phyloP scores from a whole-genome alignment of 2,888 invertebrate species.

The Nudaria mundana region DNA sequence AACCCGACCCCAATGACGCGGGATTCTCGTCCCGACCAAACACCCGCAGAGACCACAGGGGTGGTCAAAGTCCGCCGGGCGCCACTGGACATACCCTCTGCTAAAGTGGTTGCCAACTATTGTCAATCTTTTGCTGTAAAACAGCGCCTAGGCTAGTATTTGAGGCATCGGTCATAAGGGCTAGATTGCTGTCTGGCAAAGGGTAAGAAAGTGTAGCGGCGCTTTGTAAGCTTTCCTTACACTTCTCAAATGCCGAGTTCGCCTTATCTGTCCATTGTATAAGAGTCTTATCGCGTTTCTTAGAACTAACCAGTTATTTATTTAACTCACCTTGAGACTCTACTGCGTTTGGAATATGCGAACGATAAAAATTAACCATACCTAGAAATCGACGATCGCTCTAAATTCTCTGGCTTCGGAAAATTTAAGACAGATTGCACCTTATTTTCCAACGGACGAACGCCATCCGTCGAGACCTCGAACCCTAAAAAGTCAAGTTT shows the following conservation, averaged over 20 bases:
- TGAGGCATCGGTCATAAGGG: conserved; percentile 9
- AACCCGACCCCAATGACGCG: too few relatives aligned
- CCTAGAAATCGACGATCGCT: neutral
- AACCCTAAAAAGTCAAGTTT: conserved; percentile 7
- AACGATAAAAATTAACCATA: neutral
- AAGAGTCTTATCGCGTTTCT: conserved; percentile 7
- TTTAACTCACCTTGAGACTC: conserved; percentile 2
- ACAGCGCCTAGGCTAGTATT: conserved; percentile 1
- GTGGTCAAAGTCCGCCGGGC: too few relatives aligned
- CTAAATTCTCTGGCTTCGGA: too few relatives aligned
- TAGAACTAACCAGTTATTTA: conserved; percentile 1
- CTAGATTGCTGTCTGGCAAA: neutral
- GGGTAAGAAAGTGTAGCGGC: conserved; percentile 5
- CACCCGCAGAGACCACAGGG: too few relatives aligned
- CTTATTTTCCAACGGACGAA: too few relatives aligned
- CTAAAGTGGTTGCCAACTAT: neutral
- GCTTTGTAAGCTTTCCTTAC: conserved; percentile 2
- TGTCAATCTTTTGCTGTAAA: neutral
- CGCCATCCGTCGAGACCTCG: neutral
- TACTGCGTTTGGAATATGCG: conserved; percentile 3
- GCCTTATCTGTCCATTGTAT: conserved; percentile 3
- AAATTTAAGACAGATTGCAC: too few relatives aligned
- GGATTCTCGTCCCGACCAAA: too few relatives aligned
- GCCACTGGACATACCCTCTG: too few relatives aligned
- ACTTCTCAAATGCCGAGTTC: conserved; percentile 5